Percentiles rank a stretch among this genome's conserved stretches.
Conservation (phyloP, 1,140 invertebrate genomes). For the Vanessa tameamea region DNA sequence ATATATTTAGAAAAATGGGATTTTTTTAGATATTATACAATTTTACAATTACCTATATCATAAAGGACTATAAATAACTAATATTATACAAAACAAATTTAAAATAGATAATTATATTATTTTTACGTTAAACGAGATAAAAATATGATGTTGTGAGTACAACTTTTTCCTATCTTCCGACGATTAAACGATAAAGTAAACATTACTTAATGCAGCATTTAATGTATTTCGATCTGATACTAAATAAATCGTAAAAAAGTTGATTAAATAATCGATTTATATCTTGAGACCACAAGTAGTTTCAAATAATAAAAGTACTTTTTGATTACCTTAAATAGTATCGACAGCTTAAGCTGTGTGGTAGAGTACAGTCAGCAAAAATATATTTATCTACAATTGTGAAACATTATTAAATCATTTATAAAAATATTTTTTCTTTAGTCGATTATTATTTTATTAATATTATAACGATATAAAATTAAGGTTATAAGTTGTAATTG, state of each 20-base stretch:
- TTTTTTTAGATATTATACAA: too few relatives aligned
- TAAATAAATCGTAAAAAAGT: neutral
- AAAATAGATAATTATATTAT: too few relatives aligned
- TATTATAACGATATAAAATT: too few relatives aligned
- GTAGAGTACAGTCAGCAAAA: neutral
- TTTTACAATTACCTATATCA: too few relatives aligned
- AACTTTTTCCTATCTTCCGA: too few relatives aligned
- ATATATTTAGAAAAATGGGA: too few relatives aligned
- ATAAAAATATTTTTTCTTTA: neutral
- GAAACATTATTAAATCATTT: neutral
- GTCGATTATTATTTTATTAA: too few relatives aligned
- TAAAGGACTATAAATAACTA: too few relatives aligned
- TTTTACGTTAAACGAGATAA: too few relatives aligned
- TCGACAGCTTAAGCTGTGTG: neutral
- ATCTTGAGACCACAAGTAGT: neutral
- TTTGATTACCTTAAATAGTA: constrained; percentile 7
- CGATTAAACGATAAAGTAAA: neutral
- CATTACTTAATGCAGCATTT: neutral
- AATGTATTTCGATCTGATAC: neutral
- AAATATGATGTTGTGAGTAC: too few relatives aligned
- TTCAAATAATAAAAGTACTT: neutral
- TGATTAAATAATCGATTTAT: neutral
- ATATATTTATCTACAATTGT: neutral
- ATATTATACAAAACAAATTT: too few relatives aligned
- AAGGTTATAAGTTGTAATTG: neutral